A percentile compares a stretch with the other conserved stretches of the same genome.
Conservation (phyloP, 2,797 vertebrate genomes). For the Helostoma temminkii region DNA sequence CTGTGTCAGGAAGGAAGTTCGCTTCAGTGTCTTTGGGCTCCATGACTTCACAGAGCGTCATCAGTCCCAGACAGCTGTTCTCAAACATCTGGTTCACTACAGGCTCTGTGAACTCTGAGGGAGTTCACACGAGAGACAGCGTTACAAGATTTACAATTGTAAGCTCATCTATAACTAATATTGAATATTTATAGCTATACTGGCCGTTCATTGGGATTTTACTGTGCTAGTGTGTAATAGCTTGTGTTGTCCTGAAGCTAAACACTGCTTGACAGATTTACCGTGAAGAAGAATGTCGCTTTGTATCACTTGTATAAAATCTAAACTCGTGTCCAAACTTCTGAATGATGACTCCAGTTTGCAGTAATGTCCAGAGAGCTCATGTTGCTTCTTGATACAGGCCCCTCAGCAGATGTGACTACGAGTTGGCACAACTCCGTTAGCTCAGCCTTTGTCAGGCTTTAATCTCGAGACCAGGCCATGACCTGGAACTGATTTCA, state of each 20-base stretch:
- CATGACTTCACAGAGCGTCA: not conserved
- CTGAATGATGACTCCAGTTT: not conserved
- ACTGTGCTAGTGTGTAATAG: not conserved
- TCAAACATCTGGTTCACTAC: constrained; percentile 1
- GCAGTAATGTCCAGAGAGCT: not conserved
- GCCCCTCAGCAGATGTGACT: constrained; percentile 18
- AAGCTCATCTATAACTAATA: not conserved
- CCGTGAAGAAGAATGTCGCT: not conserved
- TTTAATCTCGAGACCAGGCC: constrained; percentile 2
- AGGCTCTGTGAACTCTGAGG: not conserved
- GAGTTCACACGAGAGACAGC: too few relatives aligned
- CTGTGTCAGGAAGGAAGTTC: constrained; percentile 31
- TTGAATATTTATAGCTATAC: not conserved
- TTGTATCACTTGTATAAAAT: not conserved
- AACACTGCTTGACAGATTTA: too few relatives aligned
- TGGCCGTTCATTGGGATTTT: not conserved
- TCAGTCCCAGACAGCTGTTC: not conserved
- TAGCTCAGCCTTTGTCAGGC: constrained; percentile 4
- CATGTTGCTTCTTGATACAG: not conserved
- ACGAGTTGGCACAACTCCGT: constrained; percentile 14
- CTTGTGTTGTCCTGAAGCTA: not conserved
- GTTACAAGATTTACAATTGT: too few relatives aligned
- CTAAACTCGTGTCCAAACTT: not conserved
- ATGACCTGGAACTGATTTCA: constrained; percentile 15
- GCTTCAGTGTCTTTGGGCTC: not conserved